Conservation (phyloP, 2,797 vertebrate genomes). For the Avahi laniger region DNA sequence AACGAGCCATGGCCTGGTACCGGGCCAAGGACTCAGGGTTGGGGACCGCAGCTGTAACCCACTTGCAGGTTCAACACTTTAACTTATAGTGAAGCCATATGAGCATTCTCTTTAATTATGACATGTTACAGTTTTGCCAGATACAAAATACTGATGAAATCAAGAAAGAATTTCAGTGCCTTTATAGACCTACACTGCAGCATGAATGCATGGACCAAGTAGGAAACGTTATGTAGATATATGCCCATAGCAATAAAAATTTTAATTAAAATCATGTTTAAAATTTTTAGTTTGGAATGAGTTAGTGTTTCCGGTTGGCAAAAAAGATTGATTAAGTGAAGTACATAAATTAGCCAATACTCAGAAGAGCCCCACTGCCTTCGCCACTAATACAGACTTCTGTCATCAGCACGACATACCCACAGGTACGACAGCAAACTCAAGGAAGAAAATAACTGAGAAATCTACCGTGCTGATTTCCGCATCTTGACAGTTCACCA, state of each 20-base stretch:
- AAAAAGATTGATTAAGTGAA: not conserved
- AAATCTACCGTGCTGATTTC: not conserved
- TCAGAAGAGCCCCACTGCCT: not conserved
- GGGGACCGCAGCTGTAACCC: not conserved
- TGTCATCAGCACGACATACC: rapidly evolving
- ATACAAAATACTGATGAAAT: not conserved
- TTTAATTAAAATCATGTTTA: constrained; percentile 12
- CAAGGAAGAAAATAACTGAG: not conserved
- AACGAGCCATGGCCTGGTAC: no score
- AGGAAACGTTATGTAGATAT: not conserved
- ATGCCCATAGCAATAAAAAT: not conserved
- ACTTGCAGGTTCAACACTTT: not conserved
- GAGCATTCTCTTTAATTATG: not conserved
- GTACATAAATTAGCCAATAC: not conserved
- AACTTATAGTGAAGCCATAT: not conserved
- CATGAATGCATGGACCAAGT: not conserved
- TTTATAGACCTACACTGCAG: not conserved
- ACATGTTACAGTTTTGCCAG: not conserved
- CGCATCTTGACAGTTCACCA: not conserved
- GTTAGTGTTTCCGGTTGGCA: not conserved
- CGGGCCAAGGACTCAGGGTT: no score
- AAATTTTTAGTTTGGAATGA: not conserved
- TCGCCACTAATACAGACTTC: not conserved
- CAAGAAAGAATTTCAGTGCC: not conserved
- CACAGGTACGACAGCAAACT: not conserved